Base-by-base conservation (phyloP, 2,888 invertebrate genomes). In the Tillus elongatus region DNA sequence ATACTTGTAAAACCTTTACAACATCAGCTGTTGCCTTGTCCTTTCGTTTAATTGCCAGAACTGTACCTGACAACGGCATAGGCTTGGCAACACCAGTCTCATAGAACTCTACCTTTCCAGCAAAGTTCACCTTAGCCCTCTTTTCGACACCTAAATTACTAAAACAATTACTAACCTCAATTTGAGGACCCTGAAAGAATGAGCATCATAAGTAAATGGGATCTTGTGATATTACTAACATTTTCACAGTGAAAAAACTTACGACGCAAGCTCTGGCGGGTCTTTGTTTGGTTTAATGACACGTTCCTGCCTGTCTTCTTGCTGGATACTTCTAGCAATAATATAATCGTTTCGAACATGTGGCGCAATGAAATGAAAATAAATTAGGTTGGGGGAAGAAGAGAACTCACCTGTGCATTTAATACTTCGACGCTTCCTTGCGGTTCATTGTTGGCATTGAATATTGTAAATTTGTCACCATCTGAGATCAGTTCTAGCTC, bases 391-490 rank as follows among this genome's bases (percentile, higher is more conserved):
- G 24, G 6, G n/a, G n/a, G n/a, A n/a, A n/a, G n/a, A n/a, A n/a
- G n/a, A n/a, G n/a, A n/a, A 44, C 61, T 65, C 66, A 80, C 81
- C 75, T 77, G 75, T 49, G 77, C 70, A 49, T 75, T 71, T 15
- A 78, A 67, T 15, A 81, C 72, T 69, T 80, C 79, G 44, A 78
- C 60, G 10, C 72, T 77, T 33, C 79, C 82, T 51, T 79, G 75
- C n/a, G 76, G 71, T 50, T 77, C 74, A 50, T 74, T 74, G 51
- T 77, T 77, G 15, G 74, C 71, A 57, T 81, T 79, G 50, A 75
- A 77, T 37, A 82, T 73, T n/a, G 79, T 78, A 53, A 82, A 83
- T 57, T 79, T 78, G 50, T 82, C 79, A 11, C 80, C 80, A 37
- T 74, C 66, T 9, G 76, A 74, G 3, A 82, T 70, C 1, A 79